These are phyloP conservation scores for Caradrina kadenii DNA, from an alignment of 2,888 invertebrate genomes.

Conservation along the genomic window DNA sequence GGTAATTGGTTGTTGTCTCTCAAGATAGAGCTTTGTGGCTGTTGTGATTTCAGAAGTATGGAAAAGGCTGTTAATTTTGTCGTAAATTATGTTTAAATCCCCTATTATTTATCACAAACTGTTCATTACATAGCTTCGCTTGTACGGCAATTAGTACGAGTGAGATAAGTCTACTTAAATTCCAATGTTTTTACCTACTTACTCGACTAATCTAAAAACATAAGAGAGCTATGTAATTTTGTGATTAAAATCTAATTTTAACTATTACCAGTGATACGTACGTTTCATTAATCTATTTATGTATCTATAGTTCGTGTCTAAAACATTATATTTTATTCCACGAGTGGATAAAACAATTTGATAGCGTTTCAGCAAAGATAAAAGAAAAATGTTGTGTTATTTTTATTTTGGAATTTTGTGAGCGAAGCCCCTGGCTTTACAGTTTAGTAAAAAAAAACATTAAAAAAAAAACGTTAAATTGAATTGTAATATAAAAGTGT, in stretches of 20 bases:
- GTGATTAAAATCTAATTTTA: constrained; percentile 6
- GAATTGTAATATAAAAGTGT: constrained; percentile 17
- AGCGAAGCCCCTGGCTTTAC: constrained; percentile 4
- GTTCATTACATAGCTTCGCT: constrained; percentile 18
- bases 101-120: constrained; percentile 11
- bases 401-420: not conserved
- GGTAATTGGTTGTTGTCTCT: constrained; percentile 11
- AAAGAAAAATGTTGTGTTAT: not conserved
- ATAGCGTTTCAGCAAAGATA: constrained; percentile 12
- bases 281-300: constrained; percentile 8
- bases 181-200: not conserved
- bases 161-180: constrained; percentile 9
- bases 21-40: constrained; percentile 12
- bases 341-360: not conserved
- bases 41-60: not conserved
- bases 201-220: not conserved
- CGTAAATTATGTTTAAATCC: constrained; percentile 15
- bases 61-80: constrained; percentile 29
- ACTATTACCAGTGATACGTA: constrained; percentile 46
- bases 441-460: not conserved
- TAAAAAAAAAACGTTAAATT: not conserved
- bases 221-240: constrained; percentile 19
- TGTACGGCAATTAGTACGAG: constrained; percentile 4
- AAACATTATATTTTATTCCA: constrained; percentile 17
- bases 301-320: constrained; percentile 13